Evolutionary conservation across 2,888 invertebrate genomes (phyloP).

Genomic region (Brachypterus glaber): DNA sequence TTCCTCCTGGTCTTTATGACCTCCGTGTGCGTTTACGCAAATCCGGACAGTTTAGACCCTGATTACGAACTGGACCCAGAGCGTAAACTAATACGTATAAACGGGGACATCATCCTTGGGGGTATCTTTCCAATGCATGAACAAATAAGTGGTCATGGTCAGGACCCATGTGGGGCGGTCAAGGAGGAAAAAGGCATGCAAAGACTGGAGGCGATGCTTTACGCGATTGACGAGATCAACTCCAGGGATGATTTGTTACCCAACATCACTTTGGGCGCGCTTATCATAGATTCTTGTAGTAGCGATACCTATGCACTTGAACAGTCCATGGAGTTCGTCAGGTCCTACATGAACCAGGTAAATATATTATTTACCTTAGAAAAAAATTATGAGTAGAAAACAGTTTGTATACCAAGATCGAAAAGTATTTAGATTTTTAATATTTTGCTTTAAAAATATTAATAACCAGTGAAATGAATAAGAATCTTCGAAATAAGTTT

Average conservation of each 20-base stretch:
- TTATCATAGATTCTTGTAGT: constrained; percentile 55
- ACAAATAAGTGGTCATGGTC: constrained; percentile 39
- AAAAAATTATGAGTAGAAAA: too few species aligned
- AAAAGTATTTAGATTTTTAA: too few species aligned
- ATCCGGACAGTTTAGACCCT: too few species aligned
- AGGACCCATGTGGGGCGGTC: constrained; percentile 46
- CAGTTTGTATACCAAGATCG: too few species aligned
- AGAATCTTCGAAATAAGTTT: too few species aligned
- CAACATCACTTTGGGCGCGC: constrained; percentile 51
- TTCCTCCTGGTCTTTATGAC: constrained; percentile 15
- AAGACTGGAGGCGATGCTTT: constrained; percentile 59
- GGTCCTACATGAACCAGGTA: constrained; percentile 49
- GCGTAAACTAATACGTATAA: constrained; percentile 35
- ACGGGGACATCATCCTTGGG: constrained; percentile 57
- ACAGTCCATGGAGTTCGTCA: constrained; percentile 58
- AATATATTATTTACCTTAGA: too few species aligned
- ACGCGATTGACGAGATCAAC: constrained; percentile 57
- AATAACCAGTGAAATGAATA: too few species aligned
- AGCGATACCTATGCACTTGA: constrained; percentile 58
- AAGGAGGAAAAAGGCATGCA: constrained; percentile 62
- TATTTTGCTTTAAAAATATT: too few species aligned
- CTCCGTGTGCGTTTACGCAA: constrained; percentile 13
- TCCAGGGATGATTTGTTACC: constrained; percentile 47
- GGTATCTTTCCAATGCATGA: constrained; percentile 63
- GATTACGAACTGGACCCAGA: constrained; percentile 24